Evolutionary conservation across 2,888 invertebrate species (phyloP).

Genomic region (Xestia sexstrigata): DNA sequence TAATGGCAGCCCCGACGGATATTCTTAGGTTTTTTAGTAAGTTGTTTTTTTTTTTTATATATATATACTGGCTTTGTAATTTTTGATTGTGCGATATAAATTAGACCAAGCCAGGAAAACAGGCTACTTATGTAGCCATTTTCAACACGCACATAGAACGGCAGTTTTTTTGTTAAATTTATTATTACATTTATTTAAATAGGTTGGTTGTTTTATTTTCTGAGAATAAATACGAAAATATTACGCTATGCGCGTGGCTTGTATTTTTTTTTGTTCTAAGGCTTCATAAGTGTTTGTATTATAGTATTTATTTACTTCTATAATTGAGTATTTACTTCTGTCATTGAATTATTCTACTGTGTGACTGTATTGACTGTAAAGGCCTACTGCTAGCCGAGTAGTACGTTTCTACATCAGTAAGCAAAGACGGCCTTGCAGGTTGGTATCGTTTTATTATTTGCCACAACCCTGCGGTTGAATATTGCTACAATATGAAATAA

Average conservation of each 20-base stretch:
- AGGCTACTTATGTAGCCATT: not conserved
- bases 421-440: slow-evolving; percentile 86
- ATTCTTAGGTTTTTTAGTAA: no score
- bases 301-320: no score
- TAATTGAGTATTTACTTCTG: not conserved
- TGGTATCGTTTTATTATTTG: slow-evolving; percentile 85
- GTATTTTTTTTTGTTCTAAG: not conserved
- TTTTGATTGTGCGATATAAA: not conserved
- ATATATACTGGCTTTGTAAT: slow-evolving; percentile 5
- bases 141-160: not conserved
- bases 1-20: no score
- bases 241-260: not conserved
- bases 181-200: not conserved
- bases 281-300: not conserved
- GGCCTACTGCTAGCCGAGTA: slow-evolving; percentile 71
- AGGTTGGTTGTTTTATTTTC: not conserved
- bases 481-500: slow-evolving; percentile 67
- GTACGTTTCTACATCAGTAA: slow-evolving; percentile 85
- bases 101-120: not conserved
- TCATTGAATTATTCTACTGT: not conserved
- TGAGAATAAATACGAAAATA: not conserved
- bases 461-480: slow-evolving; percentile 83
- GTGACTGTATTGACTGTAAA: slow-evolving; percentile 44
- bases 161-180: not conserved
- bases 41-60: no score